These are phyloP conservation scores for Callocephalon fimbriatum DNA, from an alignment of 2,113 vertebrate species.

Conservation along the genomic window DNA sequence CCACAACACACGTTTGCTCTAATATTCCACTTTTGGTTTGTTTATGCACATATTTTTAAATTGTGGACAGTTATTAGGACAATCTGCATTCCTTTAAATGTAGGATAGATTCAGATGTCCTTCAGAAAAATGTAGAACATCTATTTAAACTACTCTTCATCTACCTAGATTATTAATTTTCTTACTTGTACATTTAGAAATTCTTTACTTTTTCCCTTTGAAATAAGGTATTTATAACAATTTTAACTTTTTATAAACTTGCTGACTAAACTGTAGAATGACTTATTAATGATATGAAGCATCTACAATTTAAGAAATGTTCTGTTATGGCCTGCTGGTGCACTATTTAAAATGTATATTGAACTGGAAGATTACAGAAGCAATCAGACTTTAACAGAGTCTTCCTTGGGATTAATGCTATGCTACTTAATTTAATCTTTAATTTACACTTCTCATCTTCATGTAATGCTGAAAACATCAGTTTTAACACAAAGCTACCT, in stretches of 20 bases:
- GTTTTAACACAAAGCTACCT: background rate
- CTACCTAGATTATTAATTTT: background rate
- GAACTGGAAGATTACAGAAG: background rate
- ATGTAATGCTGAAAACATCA: background rate
- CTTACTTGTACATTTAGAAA: background rate
- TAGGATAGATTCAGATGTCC: background rate
- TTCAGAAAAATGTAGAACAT: background rate
- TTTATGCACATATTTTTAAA: background rate
- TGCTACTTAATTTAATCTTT: background rate
- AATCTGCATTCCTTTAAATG: background rate
- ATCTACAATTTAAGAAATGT: background rate
- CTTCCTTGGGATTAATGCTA: background rate
- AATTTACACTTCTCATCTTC: background rate
- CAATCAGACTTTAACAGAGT: background rate
- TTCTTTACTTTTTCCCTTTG: background rate
- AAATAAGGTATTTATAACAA: background rate
- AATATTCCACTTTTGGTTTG: background rate
- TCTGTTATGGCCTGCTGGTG: background rate
- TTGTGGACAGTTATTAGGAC: background rate
- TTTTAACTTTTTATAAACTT: background rate
- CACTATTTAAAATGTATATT: background rate
- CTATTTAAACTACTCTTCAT: background rate
- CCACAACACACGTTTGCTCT: rapidly evolving
- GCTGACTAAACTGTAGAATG: background rate
- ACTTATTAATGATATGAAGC: background rate